These are phyloP conservation scores for Drosophila histrio DNA, from an alignment of 2,888 invertebrate species.

Conservation along the genomic window DNA sequence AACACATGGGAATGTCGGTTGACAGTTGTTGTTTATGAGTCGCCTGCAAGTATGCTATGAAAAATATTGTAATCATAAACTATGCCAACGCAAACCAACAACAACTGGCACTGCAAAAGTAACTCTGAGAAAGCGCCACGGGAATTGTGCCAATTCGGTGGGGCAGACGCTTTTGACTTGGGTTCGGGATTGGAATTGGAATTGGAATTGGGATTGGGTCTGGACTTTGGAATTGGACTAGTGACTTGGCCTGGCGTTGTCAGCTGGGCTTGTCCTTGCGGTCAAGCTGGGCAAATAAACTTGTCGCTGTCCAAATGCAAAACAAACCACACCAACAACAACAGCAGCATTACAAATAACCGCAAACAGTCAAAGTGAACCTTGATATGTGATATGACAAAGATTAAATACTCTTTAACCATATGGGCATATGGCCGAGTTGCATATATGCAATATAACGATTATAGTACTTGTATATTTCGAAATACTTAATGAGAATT, in stretches of 20 bases:
- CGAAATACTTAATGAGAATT: too few species aligned
- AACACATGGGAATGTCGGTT: constrained; percentile 38
- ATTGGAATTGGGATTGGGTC: not conserved
- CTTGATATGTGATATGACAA: not conserved
- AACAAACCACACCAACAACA: not conserved
- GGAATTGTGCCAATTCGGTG: constrained; percentile 20
- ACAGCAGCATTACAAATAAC: not conserved
- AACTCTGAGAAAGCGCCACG: not conserved
- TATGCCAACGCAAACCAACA: not conserved
- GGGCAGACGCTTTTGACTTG: not conserved
- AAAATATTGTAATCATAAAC: constrained; percentile 60
- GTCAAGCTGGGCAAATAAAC: constrained; percentile 16
- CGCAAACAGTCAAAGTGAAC: not conserved
- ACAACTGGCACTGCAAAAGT: not conserved
- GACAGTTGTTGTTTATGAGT: constrained; percentile 34
- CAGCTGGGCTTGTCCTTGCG: constrained; percentile 16
- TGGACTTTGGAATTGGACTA: not conserved
- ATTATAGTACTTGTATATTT: too few species aligned
- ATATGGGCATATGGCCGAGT: too few species aligned
- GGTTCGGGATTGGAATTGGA: not conserved
- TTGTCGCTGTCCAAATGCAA: constrained; percentile 15
- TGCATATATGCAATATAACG: too few species aligned
- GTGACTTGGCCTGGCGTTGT: not conserved
- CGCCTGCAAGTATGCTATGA: constrained; percentile 60
- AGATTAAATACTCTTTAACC: not conserved